Evolutionary conservation across 1,140 invertebrate species (phyloP).

Genomic region (Dysdera silvatica): DNA sequence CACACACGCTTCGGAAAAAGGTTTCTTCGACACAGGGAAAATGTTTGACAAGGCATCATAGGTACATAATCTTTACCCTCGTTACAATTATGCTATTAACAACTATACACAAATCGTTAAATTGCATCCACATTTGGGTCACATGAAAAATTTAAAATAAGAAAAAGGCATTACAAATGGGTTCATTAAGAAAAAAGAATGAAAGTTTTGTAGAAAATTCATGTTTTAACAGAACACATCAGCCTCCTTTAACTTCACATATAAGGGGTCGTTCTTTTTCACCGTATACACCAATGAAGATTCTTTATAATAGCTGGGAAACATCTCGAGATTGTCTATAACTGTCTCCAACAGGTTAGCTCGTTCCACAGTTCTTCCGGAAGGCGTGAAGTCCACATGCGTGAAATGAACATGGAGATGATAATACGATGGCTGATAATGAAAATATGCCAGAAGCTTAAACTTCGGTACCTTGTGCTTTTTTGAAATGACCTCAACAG

Average conservation of each 20-base stretch:
- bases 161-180: too few species aligned
- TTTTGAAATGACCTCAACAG: slow-evolving; percentile 62
- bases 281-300: slow-evolving; percentile 56
- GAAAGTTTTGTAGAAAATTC: too few species aligned
- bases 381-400: slow-evolving; percentile 68
- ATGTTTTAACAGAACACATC: too few species aligned
- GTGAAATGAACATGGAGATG: slow-evolving; percentile 93
- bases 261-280: slow-evolving; percentile 11
- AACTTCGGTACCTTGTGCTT: slow-evolving; percentile 64
- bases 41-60: too few species aligned
- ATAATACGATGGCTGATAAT: slow-evolving; percentile 96
- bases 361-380: slow-evolving; percentile 66
- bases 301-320: slow-evolving; percentile 73
- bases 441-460: slow-evolving; percentile 72
- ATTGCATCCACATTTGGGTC: too few species aligned
- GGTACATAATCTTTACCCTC: too few species aligned
- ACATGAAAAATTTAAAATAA: too few species aligned
- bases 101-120: too few species aligned
- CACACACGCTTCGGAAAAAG: too few species aligned
- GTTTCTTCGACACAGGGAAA: too few species aligned
- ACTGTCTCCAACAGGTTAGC: slow-evolving; percentile 78
- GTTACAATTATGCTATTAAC: too few species aligned
- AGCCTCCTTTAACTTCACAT: slow-evolving; percentile 3
- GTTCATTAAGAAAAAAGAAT: too few species aligned
- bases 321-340: slow-evolving; percentile 81